Conservation (phyloP, 2,797 vertebrate species). For the Clamator glandarius region DNA sequence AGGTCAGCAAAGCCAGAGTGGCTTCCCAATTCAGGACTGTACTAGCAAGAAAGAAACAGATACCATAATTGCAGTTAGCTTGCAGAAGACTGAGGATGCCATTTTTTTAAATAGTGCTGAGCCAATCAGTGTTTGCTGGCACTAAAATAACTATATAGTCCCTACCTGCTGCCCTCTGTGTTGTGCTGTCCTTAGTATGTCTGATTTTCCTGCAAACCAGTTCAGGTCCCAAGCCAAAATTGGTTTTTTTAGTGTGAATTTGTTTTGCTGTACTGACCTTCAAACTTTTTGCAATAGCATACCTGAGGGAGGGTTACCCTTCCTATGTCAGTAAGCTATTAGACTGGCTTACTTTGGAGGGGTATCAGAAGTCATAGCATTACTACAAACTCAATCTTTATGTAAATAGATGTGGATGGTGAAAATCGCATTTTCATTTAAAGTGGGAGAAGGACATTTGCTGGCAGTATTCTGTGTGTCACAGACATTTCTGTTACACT, state of each 20-base stretch:
- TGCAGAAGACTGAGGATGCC: neutral
- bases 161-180: neutral
- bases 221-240: neutral
- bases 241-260: neutral
- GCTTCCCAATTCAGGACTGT: neutral
- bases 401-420: neutral
- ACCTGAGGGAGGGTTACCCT: neutral
- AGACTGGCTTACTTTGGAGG: neutral
- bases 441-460: neutral
- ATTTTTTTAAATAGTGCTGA: neutral
- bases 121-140: neutral
- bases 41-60: neutral
- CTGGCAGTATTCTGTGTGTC: neutral
- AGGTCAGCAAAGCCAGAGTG: neutral
- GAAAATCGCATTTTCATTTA: neutral
- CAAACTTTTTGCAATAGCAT: neutral
- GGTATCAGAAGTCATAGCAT: neutral
- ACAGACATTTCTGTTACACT: neutral
- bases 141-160: neutral
- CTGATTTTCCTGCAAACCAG: neutral
- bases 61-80: neutral
- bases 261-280: neutral
- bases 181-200: neutral
- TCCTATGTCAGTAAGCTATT: neutral
- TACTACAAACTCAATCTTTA: neutral